Evolutionary conservation across 2,888 invertebrate genomes (phyloP).

Genomic region (Trichacis sp.): DNA sequence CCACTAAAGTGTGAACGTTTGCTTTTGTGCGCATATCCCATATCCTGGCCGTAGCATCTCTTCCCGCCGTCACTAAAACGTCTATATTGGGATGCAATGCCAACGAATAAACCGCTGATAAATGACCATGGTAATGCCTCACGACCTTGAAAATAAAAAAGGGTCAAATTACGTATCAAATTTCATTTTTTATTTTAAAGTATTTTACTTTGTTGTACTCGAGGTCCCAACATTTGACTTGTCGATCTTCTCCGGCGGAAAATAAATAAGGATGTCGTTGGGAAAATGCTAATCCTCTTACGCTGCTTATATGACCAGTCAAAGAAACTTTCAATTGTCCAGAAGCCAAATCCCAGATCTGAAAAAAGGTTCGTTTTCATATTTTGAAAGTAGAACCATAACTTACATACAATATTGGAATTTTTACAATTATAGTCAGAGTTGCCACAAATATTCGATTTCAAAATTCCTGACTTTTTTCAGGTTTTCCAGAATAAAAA

Average conservation of each 20-base stretch:
- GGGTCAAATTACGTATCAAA: too few relatives aligned
- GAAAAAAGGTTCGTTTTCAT: too few relatives aligned
- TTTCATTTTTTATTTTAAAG: too few relatives aligned
- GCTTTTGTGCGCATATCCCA: slow-evolving; percentile 99
- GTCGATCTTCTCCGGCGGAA: slow-evolving; percentile 98
- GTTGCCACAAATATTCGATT: too few relatives aligned
- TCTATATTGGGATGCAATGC: slow-evolving; percentile 96
- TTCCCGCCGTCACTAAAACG: slow-evolving; percentile 91
- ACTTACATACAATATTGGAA: too few relatives aligned
- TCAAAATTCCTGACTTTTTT: too few relatives aligned
- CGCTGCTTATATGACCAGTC: slow-evolving; percentile 98
- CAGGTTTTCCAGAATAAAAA: too few relatives aligned
- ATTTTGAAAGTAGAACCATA: too few relatives aligned
- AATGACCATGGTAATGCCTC: slow-evolving; percentile 98
- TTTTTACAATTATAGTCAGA: too few relatives aligned
- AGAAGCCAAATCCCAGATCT: slow-evolving; percentile 97
- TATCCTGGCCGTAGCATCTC: slow-evolving; percentile 95
- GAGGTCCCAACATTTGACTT: slow-evolving; percentile 99
- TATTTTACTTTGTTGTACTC: slow-evolving; percentile 99
- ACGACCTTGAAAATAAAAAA: too few relatives aligned
- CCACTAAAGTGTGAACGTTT: slow-evolving; percentile 94
- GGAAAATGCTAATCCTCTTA: slow-evolving; percentile 95
- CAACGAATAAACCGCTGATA: slow-evolving; percentile 82
- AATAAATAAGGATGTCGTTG: slow-evolving; percentile 96
- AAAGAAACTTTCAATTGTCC: slow-evolving; percentile 96